Percentiles rank a stretch among this genome's conserved stretches.
Conservation (phyloP, 2,888 invertebrate species). For the Metellina segmentata region DNA sequence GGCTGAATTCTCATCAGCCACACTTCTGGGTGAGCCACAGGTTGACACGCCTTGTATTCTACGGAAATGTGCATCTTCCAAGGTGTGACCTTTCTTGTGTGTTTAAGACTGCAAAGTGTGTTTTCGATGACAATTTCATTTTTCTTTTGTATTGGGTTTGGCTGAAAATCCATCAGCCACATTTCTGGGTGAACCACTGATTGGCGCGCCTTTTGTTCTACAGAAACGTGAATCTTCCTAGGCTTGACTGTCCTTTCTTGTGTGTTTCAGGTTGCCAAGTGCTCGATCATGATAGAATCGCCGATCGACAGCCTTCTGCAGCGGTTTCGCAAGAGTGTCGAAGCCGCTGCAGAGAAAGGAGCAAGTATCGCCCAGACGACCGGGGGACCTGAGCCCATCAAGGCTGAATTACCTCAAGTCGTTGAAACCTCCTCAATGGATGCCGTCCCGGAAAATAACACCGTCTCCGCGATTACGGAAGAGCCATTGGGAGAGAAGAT, state of each 20-base stretch:
- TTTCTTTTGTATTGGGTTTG: too few relatives aligned
- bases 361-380: neutral
- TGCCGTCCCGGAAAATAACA: neutral
- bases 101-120: slow-evolving; percentile 28
- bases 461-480: slow-evolving; percentile 2
- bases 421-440: neutral
- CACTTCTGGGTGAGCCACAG: neutral
- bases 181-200: neutral
- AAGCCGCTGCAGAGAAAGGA: slow-evolving; percentile 12
- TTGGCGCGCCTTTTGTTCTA: neutral
- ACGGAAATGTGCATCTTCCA: neutral
- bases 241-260: too few relatives aligned
- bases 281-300: slow-evolving; percentile 36
- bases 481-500: slow-evolving; percentile 68
- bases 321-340: slow-evolving; percentile 37
- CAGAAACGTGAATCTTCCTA: neutral
- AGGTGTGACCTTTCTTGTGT: neutral
- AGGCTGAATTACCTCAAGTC: slow-evolving; percentile 29
- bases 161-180: too few relatives aligned
- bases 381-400: slow-evolving; percentile 22
- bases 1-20: too few relatives aligned
- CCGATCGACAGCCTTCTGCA: slow-evolving; percentile 51
- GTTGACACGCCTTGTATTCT: neutral
- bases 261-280: slow-evolving; percentile 29
- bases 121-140: too few relatives aligned